Conservation (phyloP, 2,797 vertebrate species). For the Amniataba percoides region DNA sequence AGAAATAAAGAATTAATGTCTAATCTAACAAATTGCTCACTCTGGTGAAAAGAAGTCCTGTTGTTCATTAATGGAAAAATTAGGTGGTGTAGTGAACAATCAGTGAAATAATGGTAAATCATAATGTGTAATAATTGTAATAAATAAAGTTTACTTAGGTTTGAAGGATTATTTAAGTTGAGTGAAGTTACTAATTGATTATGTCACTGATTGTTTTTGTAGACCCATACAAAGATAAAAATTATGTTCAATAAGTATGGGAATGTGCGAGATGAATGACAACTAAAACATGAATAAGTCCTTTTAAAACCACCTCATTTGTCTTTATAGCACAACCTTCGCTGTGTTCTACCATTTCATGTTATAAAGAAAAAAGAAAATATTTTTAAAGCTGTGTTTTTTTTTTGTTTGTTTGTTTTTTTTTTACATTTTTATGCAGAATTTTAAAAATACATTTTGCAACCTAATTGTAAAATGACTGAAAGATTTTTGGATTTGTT, state of each 20-base stretch:
- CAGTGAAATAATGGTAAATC: not conserved
- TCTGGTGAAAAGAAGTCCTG: not conserved
- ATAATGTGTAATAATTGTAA: not conserved
- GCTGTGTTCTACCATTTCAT: not conserved
- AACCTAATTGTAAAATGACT: not conserved
- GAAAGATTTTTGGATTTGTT: slow-evolving; percentile 12
- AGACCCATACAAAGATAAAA: not conserved
- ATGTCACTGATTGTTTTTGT: not conserved
- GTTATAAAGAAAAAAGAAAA: not conserved
- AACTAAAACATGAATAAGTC: not conserved
- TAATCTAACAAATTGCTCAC: not conserved
- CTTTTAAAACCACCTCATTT: not conserved
- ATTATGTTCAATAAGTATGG: not conserved
- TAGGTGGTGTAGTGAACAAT: not conserved
- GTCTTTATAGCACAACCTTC: too few relatives aligned
- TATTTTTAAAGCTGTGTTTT: too few relatives aligned
- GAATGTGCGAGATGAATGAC: not conserved
- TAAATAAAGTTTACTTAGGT: not conserved
- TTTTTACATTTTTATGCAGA: not conserved
- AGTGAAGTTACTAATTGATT: not conserved
- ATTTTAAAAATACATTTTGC: not conserved
- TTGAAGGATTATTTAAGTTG: not conserved
- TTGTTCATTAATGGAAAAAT: not conserved
- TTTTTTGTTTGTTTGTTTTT: too few relatives aligned
- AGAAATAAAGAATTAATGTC: not conserved